Conservation (phyloP, 2,888 invertebrate species). For the Callinectes sapidus region DNA sequence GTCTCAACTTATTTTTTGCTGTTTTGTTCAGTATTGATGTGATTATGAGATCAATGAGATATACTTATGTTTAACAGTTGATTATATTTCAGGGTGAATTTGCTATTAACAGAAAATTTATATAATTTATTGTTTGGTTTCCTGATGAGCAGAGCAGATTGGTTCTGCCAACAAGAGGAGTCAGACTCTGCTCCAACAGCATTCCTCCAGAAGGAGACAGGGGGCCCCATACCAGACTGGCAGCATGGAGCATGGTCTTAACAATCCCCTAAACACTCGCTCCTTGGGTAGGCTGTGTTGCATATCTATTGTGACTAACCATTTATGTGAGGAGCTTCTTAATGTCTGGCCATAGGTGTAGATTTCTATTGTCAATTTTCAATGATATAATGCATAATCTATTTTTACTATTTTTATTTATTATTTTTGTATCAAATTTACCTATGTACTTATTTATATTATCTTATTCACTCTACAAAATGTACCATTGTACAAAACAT, state of each 20-base stretch:
- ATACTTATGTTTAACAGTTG: not conserved
- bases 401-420: not conserved
- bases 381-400: not conserved
- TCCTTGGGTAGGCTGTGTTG: slow-evolving; percentile 42
- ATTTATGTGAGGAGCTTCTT: not conserved
- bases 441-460: not conserved
- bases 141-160: slow-evolving; percentile 44
- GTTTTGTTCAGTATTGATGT: not conserved
- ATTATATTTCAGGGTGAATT: not conserved
- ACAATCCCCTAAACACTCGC: slow-evolving; percentile 37
- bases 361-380: not conserved
- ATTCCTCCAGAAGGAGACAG: not conserved
- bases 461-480: not conserved
- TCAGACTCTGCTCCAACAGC: not conserved
- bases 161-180: slow-evolving; percentile 38
- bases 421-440: not conserved
- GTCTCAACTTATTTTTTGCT: not conserved
- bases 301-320: not conserved
- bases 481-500: no score
- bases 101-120: not conserved
- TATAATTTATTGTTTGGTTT: not conserved
- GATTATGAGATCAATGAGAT: not conserved
- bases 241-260: slow-evolving; percentile 54
- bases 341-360: not conserved
- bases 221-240: slow-evolving; percentile 29